Conservation (phyloP, 2,113 vertebrate species). For the Odontophorus gujanensis region DNA sequence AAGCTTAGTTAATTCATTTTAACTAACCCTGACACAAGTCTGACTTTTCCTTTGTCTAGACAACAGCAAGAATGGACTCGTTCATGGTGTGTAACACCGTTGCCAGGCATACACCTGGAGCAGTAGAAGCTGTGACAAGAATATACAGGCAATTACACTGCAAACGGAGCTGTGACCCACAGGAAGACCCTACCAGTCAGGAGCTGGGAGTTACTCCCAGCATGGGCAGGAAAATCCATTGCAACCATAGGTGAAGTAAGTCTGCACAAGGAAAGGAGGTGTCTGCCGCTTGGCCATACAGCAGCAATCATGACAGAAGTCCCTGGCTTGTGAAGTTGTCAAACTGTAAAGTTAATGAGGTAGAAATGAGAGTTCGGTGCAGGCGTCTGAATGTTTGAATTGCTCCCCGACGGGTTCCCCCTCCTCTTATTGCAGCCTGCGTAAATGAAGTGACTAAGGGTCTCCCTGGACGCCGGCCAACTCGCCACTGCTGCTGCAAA, state of each 20-base stretch:
- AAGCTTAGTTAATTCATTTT: not conserved
- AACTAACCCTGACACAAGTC: not conserved
- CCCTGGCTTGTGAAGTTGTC: conserved; percentile 69
- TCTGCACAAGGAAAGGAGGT: not conserved
- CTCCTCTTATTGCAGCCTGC: conserved; percentile 11
- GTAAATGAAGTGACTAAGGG: conserved; percentile 56
- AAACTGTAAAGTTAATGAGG: conserved; percentile 77
- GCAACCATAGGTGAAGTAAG: fast-evolving
- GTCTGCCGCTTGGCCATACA: not conserved
- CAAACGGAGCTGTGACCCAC: not conserved
- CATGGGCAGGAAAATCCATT: not conserved
- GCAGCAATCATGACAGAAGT: conserved; percentile 35
- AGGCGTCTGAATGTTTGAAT: conserved; percentile 39
- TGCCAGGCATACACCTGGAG: not conserved
- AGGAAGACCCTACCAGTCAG: not conserved
- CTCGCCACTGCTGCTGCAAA: conserved; percentile 28
- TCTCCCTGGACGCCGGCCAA: conserved; percentile 39
- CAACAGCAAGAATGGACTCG: not conserved
- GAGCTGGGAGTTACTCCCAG: not conserved
- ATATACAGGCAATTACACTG: not conserved
- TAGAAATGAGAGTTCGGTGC: conserved; percentile 67
- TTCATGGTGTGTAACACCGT: not conserved
- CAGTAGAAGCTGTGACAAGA: not conserved
- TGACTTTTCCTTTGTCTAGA: not conserved
- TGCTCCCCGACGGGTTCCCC: conserved; percentile 30